These are phyloP conservation scores for Masnerella sp. DNA, from an alignment of 2,888 invertebrate genomes.

Conservation along the genomic window DNA sequence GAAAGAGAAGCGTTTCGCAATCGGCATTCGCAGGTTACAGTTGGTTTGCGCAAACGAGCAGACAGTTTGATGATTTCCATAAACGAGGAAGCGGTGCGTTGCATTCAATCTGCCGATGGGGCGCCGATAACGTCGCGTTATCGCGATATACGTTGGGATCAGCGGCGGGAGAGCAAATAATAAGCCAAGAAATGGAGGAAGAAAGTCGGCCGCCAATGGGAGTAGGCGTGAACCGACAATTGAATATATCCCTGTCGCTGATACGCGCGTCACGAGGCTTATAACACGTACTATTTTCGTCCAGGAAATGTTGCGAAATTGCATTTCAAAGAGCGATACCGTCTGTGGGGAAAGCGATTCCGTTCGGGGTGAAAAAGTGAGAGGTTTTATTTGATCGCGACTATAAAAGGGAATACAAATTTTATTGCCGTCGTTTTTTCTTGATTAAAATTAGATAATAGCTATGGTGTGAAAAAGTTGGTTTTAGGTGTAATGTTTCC, in stretches of 20 bases:
- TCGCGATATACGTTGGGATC: constrained; percentile 51
- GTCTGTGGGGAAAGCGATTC: constrained; percentile 3
- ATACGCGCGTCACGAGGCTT: constrained; percentile 38
- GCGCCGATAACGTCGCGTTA: constrained; percentile 56
- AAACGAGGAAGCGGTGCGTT: constrained; percentile 67
- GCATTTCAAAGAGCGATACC: constrained; percentile 17
- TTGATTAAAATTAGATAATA: too few species aligned
- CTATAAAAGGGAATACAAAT: too few species aligned
- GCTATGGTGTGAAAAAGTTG: too few species aligned
- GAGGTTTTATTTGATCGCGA: too few species aligned
- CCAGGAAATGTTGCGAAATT: constrained; percentile 40
- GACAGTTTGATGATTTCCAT: constrained; percentile 66
- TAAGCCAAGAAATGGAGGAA: constrained; percentile 53
- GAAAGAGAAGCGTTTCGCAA: constrained; percentile 46
- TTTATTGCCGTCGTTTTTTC: too few species aligned
- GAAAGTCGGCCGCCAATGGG: constrained; percentile 53
- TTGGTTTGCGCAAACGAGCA: constrained; percentile 68
- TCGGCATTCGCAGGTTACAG: constrained; percentile 64
- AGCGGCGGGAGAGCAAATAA: constrained; percentile 46
- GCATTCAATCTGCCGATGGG: constrained; percentile 65
- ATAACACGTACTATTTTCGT: constrained; percentile 34
- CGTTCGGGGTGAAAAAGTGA: too few species aligned
- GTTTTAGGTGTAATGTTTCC: too few species aligned
- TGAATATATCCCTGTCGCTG: constrained; percentile 58
- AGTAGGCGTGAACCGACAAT: constrained; percentile 62